These are phyloP conservation scores for Meandrusa payeni DNA, from an alignment of 2,888 invertebrate genomes.

Conservation along the genomic window DNA sequence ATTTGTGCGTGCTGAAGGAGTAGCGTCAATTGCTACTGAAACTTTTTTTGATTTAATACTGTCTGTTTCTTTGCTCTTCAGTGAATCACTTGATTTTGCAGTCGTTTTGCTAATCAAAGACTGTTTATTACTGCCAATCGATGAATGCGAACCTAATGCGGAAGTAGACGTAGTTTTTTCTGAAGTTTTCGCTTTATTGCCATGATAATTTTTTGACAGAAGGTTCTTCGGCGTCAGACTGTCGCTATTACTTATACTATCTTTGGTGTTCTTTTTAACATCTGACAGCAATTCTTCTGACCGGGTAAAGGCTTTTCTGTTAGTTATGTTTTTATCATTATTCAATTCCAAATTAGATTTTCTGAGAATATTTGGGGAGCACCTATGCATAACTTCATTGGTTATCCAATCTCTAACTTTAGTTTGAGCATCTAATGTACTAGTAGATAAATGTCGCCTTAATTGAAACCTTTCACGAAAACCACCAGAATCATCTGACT, in stretches of 20 bases:
- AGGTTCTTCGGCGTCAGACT: constrained; percentile 38
- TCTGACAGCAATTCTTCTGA: constrained; percentile 72
- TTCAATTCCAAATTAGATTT: constrained; percentile 68
- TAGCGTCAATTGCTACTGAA: constrained; percentile 89
- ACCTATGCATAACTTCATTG: constrained; percentile 87
- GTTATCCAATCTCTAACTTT: constrained; percentile 94
- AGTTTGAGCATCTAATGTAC: constrained; percentile 91
- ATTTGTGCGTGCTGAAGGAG: constrained; percentile 86
- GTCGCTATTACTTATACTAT: constrained; percentile 40
- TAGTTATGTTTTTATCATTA: constrained; percentile 47
- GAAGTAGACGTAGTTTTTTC: constrained; percentile 73
- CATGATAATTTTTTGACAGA: constrained; percentile 43
- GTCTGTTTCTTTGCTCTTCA: constrained; percentile 64
- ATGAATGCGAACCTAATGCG: constrained; percentile 67
- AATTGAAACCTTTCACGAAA: constrained; percentile 83
- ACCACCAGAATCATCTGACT: constrained; percentile 77
- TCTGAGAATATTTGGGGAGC: constrained; percentile 84
- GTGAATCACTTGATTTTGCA: constrained; percentile 67
- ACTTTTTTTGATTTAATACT: constrained; percentile 83
- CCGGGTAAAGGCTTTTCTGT: constrained; percentile 60
- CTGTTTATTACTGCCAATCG: constrained; percentile 59
- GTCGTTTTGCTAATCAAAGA: constrained; percentile 46
- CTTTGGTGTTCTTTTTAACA: constrained; percentile 46
- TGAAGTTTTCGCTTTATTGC: constrained; percentile 55
- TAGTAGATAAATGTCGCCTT: constrained; percentile 86